Evolutionary conservation across 2,113 vertebrate genomes (phyloP).

Genomic region (Ciconia stormi): DNA sequence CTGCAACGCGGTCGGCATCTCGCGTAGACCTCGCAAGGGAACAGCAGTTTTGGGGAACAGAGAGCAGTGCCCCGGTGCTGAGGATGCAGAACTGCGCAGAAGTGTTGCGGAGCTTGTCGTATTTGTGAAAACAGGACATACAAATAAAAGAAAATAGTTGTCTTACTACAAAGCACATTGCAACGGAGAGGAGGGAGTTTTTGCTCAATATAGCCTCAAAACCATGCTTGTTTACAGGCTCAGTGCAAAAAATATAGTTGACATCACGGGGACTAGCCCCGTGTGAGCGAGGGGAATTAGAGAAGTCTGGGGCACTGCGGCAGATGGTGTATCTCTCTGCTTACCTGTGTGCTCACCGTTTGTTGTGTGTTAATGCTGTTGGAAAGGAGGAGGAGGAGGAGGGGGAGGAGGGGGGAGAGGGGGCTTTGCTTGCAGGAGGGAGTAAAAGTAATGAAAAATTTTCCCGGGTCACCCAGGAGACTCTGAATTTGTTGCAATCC

Average conservation of each 20-base stretch:
- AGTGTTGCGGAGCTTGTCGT: fast-evolving
- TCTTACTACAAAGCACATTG: background rate
- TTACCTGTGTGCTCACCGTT: background rate
- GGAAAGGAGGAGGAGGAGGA: background rate
- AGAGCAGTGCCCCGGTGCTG: background rate
- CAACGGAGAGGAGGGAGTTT: background rate
- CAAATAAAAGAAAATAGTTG: background rate
- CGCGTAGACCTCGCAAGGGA: background rate
- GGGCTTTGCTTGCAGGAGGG: background rate
- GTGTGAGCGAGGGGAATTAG: background rate
- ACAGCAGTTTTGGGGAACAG: background rate
- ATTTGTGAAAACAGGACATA: background rate
- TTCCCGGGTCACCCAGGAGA: background rate
- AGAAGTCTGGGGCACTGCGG: background rate
- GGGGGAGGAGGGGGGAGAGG: background rate
- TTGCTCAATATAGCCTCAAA: background rate
- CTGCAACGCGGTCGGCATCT: background rate
- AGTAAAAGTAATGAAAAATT: background rate
- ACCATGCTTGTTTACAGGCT: background rate
- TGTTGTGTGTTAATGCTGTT: background rate
- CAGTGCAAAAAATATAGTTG: background rate
- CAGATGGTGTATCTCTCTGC: background rate
- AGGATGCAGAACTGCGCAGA: background rate
- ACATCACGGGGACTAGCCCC: fast-evolving
- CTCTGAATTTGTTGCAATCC: background rate